phyloP scores from a whole-genome alignment of 2,888 invertebrate genomes.

The Dexiosoma caninum region DNA sequence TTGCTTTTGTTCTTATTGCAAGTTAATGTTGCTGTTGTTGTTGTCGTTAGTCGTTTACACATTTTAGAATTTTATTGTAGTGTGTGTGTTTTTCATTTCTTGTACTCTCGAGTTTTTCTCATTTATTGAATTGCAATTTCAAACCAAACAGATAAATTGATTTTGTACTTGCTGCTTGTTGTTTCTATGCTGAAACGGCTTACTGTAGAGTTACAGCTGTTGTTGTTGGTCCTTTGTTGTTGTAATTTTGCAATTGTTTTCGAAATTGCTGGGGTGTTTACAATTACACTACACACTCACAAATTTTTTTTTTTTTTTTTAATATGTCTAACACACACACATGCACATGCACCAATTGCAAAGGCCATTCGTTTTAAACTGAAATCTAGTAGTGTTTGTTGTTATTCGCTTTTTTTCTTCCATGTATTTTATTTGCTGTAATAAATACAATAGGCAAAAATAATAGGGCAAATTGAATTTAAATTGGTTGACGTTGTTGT shows the following conservation, averaged over 20 bases:
- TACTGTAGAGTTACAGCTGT: slow-evolving; percentile 26
- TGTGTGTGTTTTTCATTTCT: not conserved
- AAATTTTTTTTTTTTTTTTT: not conserved
- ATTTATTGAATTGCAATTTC: slow-evolving; percentile 46
- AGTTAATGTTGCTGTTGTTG: slow-evolving; percentile 16
- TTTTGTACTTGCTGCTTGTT: slow-evolving; percentile 27
- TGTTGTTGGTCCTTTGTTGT: slow-evolving; percentile 46
- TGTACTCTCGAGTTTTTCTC: not conserved
- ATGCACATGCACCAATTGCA: not conserved
- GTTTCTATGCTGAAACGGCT: slow-evolving; percentile 8
- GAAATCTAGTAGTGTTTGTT: slow-evolving; percentile 21
- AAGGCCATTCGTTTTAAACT: slow-evolving; percentile 27
- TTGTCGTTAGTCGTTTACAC: slow-evolving; percentile 40
- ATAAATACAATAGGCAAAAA: slow-evolving; percentile 72
- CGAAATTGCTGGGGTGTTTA: slow-evolving; percentile 41
- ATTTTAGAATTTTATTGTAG: slow-evolving; percentile 11
- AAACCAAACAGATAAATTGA: slow-evolving; percentile 44
- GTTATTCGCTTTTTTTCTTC: not conserved
- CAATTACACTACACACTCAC: slow-evolving; percentile 16
- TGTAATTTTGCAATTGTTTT: slow-evolving; percentile 46
- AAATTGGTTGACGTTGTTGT: slow-evolving; percentile 71
- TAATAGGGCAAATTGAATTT: slow-evolving; percentile 76
- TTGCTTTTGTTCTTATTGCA: slow-evolving; percentile 19
- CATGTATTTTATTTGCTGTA: slow-evolving; percentile 35
- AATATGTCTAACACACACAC: not conserved